phyloP scores from a whole-genome alignment of 1,140 invertebrate genomes.

The Drosophila serrata region DNA sequence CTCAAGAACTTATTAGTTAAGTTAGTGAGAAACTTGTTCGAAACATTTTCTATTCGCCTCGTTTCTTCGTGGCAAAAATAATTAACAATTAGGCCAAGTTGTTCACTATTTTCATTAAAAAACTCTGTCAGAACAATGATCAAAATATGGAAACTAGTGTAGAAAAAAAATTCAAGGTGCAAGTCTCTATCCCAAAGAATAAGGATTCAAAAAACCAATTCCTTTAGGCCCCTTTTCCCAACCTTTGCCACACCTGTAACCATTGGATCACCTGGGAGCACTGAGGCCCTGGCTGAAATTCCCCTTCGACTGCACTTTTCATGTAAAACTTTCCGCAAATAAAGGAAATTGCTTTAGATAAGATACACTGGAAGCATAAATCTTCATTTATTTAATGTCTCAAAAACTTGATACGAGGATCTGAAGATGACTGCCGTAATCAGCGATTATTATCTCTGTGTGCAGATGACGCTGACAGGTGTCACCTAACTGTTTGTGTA shows the following conservation, averaged over 20 bases:
- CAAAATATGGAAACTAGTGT: too few species aligned
- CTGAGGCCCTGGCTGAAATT: not conserved
- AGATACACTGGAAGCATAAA: constrained; percentile 25
- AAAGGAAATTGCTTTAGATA: constrained; percentile 2
- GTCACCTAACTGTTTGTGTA: constrained; percentile 7
- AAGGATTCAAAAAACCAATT: not conserved
- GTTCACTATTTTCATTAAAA: too few species aligned
- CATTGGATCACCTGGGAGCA: not conserved
- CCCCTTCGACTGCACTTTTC: constrained; percentile 2
- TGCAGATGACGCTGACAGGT: constrained; percentile 14
- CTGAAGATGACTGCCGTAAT: not conserved
- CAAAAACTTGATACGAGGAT: not conserved
- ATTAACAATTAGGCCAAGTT: not conserved
- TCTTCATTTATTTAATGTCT: constrained; percentile 35
- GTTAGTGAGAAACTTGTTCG: not conserved
- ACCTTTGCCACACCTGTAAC: not conserved
- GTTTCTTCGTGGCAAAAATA: not conserved
- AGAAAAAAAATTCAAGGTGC: too few species aligned
- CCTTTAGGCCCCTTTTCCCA: not conserved
- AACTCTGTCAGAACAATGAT: too few species aligned
- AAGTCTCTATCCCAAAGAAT: too few species aligned
- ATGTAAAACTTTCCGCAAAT: constrained; percentile 21
- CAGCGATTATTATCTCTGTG: constrained; percentile 24
- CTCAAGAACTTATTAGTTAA: not conserved
- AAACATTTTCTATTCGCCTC: not conserved